Evolutionary conservation across 2,113 vertebrate genomes (phyloP).

Genomic region (Anolis sagrei): DNA sequence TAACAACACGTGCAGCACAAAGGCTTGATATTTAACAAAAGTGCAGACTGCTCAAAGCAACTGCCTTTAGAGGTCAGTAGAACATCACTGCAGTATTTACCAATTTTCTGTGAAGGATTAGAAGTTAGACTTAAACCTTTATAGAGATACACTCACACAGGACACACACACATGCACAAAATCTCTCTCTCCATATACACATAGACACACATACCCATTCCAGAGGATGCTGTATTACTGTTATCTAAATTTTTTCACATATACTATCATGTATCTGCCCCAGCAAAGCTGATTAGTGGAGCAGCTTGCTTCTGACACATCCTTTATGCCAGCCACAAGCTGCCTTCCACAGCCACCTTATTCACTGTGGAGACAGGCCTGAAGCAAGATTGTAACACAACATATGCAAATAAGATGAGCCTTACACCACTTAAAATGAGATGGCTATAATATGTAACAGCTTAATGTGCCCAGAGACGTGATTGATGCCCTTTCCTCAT

Average conservation of each 20-base stretch:
- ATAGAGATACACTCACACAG: constrained; percentile 35
- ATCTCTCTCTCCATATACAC: neutral
- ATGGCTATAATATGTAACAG: constrained; percentile 78
- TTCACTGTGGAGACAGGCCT: constrained; percentile 84
- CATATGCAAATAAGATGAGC: constrained; percentile 87
- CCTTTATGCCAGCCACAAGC: constrained; percentile 80
- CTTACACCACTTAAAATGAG: constrained; percentile 83
- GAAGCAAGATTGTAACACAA: constrained; percentile 80
- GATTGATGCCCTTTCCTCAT: constrained; percentile 55
- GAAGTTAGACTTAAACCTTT: constrained; percentile 71
- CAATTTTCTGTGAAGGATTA: constrained; percentile 76
- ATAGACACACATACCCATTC: constrained; percentile 50
- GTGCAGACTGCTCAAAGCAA: constrained; percentile 57
- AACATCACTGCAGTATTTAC: constrained; percentile 85
- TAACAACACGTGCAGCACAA: constrained; percentile 37
- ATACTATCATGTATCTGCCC: constrained; percentile 77
- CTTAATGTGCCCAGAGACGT: constrained; percentile 66
- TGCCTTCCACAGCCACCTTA: constrained; percentile 79
- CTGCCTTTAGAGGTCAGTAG: constrained; percentile 98
- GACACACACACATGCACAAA: neutral
- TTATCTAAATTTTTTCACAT: constrained; percentile 87
- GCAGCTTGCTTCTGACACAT: constrained; percentile 84
- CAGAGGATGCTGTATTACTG: constrained; percentile 67
- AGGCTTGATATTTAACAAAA: constrained; percentile 58
- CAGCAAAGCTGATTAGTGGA: constrained; percentile 85